These are phyloP conservation scores for Microchrysa polita DNA, from an alignment of 2,888 invertebrate genomes.

Conservation along the genomic window DNA sequence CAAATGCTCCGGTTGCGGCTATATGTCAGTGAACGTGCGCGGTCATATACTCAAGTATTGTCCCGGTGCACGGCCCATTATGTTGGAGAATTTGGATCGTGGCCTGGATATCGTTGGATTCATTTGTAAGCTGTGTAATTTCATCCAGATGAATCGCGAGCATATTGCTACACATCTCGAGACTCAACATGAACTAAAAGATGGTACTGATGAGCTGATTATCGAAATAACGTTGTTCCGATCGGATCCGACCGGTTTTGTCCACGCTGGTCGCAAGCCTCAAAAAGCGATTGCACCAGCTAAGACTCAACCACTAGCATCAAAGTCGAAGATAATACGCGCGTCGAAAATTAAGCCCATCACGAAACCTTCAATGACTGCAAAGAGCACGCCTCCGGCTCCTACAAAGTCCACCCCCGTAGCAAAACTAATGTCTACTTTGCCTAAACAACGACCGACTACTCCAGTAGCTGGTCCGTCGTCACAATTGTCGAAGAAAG, in stretches of 20 bases:
- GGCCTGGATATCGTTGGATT: slow-evolving; percentile 64
- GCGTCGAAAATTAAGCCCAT: no score
- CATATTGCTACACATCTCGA: slow-evolving; percentile 72
- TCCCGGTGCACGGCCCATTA: slow-evolving; percentile 12
- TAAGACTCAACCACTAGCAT: not conserved
- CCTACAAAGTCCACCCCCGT: no score
- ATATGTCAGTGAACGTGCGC: slow-evolving; percentile 32
- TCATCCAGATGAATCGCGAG: slow-evolving; percentile 71
- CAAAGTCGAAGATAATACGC: not conserved
- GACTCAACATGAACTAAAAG: slow-evolving; percentile 55
- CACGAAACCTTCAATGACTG: not conserved
- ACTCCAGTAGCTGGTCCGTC: not conserved
- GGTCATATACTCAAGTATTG: slow-evolving; percentile 33
- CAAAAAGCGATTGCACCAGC: not conserved
- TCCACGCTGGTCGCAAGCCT: not conserved
- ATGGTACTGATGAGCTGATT: slow-evolving; percentile 45
- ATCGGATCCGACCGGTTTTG: not conserved
- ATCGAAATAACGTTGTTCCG: slow-evolving; percentile 9
- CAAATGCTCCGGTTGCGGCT: slow-evolving; percentile 70
- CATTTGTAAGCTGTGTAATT: slow-evolving; percentile 78
- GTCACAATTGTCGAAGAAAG: not conserved
- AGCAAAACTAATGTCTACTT: no score
- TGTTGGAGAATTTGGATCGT: slow-evolving; percentile 19
- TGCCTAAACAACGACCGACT: no score
- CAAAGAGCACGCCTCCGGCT: not conserved